Evolutionary conservation across 2,797 vertebrate genomes (phyloP), one percentile per base, ranked within the genome.

Genomic region (Rhinatrema bivittatum): DNA sequence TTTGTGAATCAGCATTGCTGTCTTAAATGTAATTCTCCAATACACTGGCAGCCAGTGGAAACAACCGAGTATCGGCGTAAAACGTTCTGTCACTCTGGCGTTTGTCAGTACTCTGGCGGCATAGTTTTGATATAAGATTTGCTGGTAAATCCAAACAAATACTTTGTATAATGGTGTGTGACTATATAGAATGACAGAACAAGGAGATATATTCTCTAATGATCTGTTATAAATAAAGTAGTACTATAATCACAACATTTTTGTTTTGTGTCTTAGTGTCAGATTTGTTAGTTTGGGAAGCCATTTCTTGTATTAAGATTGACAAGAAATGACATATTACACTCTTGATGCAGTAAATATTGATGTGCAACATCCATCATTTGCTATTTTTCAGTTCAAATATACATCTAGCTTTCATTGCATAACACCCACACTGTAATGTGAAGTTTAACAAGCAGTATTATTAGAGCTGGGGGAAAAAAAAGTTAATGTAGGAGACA

Each of bases 161-260:
- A n/a, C n/a, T n/a, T n/a, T n/a, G n/a, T n/a, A n/a, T n/a, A n/a
- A n/a, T n/a, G n/a, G n/a, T n/a, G n/a, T n/a, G n/a, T 29, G 18
- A n/a, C 26, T 49, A 49, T 27, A 18, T 14, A 16, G 14, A 33
- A 48, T 31, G 23, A 36, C 46, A 49, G 36, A 32, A 19, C 13
- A 21, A 38, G 27, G 16, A 31, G 22, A 36, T 40, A 29, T 36
- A 30, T 20, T 18, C 36, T 33, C 20, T 13, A 20, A 9, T 24
- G 46, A 42, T 15, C 50, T 39, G 25, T 37, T 42, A 24, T 29
- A 42, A 19, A 50, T 42, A n/a, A n/a, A n/a, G n/a, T n/a, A n/a
- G n/a, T n/a, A 36, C 23, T 42, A 50, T 42, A 37, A 33, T 42
- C 46, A 50, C 39, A 50, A 50, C 48, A 42, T 39, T 50, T 36